phyloP scores from a whole-genome alignment of 2,797 vertebrate species.

The Clarias laeviceps region DNA sequence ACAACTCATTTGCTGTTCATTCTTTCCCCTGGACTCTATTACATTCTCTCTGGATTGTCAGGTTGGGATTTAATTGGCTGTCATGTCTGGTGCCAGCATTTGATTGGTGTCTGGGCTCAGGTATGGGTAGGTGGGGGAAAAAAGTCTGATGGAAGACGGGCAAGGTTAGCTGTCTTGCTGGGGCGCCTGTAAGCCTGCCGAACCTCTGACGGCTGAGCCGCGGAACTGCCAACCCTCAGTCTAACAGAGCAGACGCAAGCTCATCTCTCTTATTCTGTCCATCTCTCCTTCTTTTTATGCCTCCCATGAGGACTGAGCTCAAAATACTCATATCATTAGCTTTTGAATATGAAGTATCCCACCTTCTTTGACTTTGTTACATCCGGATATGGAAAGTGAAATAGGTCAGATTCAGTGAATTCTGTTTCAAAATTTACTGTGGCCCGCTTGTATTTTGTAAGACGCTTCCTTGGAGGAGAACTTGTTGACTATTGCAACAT shows the following conservation, averaged over 20 bases:
- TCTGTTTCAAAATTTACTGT: background rate
- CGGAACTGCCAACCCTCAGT: constrained; percentile 32
- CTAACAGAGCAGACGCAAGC: constrained; percentile 38
- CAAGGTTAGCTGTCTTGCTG: constrained; percentile 52
- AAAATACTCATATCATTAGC: constrained; percentile 12
- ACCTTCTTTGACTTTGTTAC: background rate
- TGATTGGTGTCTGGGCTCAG: constrained; percentile 55
- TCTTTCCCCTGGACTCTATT: constrained; percentile 13
- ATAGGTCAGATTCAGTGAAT: background rate
- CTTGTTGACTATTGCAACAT: background rate
- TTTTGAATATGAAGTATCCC: background rate
- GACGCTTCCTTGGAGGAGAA: background rate
- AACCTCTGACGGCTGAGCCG: constrained; percentile 33
- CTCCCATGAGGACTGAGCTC: background rate
- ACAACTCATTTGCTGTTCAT: constrained; percentile 29
- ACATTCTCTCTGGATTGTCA: constrained; percentile 36
- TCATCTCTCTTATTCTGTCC: constrained; percentile 23
- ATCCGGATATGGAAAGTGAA: background rate
- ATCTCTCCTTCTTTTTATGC: constrained; percentile 18
- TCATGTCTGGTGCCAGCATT: constrained; percentile 53
- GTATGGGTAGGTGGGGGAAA: constrained; percentile 45
- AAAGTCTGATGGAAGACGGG: constrained; percentile 43
- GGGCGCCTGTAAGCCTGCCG: constrained; percentile 19
- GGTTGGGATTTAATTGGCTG: constrained; percentile 56
- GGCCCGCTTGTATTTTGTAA: background rate